Percentiles rank a stretch among this genome's conserved stretches.
Conservation (phyloP, 2,888 invertebrate genomes). For the Acronicta psi region DNA sequence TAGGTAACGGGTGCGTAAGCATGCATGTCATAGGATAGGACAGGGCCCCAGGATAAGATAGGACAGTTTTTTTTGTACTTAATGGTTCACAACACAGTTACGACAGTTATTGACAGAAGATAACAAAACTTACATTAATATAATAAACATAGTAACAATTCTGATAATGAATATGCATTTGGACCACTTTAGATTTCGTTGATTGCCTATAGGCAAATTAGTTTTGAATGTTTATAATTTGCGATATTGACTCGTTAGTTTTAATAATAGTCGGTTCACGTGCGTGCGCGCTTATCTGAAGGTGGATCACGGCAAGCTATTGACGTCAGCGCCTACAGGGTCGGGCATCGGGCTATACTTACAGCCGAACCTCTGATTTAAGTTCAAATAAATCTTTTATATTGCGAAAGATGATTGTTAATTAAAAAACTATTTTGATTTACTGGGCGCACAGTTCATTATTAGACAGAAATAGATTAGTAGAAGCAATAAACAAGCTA, state of each 20-base stretch:
- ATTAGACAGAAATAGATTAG: not conserved
- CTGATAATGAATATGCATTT: not conserved
- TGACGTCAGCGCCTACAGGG: slow-evolving; percentile 72
- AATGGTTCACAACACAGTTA: not conserved
- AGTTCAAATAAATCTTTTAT: slow-evolving; percentile 25
- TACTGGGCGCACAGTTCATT: slow-evolving; percentile 5
- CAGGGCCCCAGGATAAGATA: no score
- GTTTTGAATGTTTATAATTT: slow-evolving; percentile 22
- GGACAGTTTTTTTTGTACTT: no score
- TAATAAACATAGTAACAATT: not conserved
- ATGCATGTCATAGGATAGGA: no score
- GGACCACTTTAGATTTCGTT: not conserved
- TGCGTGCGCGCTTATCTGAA: slow-evolving; percentile 56
- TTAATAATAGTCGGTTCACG: slow-evolving; percentile 51
- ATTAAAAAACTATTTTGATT: slow-evolving; percentile 12
- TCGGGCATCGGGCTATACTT: no score
- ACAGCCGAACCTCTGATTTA: slow-evolving; percentile 34
- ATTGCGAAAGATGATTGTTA: slow-evolving; percentile 6
- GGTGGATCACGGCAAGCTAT: slow-evolving; percentile 61
- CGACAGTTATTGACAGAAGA: not conserved
- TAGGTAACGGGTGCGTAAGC: no score
- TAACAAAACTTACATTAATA: not conserved
- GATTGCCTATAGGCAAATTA: slow-evolving; percentile 12
- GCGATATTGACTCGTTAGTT: slow-evolving; percentile 38
- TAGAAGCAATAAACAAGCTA: no score